Evolutionary conservation across 2,888 invertebrate genomes (phyloP).

Genomic region (Eristalis intricaria): DNA sequence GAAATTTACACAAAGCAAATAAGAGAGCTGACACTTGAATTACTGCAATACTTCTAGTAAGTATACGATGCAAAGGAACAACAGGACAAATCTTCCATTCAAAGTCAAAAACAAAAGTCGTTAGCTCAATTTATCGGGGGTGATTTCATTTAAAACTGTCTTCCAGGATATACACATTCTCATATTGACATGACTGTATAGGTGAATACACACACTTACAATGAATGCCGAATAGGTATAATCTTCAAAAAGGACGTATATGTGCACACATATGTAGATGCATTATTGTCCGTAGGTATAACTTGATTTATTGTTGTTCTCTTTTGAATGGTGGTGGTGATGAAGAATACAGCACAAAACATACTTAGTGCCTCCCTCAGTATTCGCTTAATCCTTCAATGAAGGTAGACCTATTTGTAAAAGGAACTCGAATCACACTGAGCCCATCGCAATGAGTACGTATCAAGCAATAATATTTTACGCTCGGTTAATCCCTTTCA

Average conservation of each 20-base stretch:
- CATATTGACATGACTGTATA: neutral
- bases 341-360: slow-evolving; percentile 60
- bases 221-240: slow-evolving; percentile 65
- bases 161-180: slow-evolving; percentile 29
- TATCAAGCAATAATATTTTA: slow-evolving; percentile 78
- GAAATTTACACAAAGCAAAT: slow-evolving; percentile 80
- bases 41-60: slow-evolving; percentile 74
- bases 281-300: slow-evolving; percentile 49
- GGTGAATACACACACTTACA: slow-evolving; percentile 22
- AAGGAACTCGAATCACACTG: slow-evolving; percentile 65
- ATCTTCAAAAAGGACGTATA: slow-evolving; percentile 65
- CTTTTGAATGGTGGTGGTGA: slow-evolving; percentile 58
- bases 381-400: slow-evolving; percentile 69
- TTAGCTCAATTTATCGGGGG: slow-evolving; percentile 71
- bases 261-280: slow-evolving; percentile 33
- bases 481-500: slow-evolving; percentile 79
- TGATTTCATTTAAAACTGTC: slow-evolving; percentile 67
- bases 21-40: slow-evolving; percentile 81
- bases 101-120: slow-evolving; percentile 72
- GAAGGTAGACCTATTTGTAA: slow-evolving; percentile 70
- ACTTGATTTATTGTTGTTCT: slow-evolving; percentile 72
- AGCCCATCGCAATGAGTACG: slow-evolving; percentile 70
- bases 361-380: slow-evolving; percentile 63
- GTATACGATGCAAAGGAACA: slow-evolving; percentile 57
- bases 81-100: slow-evolving; percentile 68